phyloP scores from a whole-genome alignment of 2,888 invertebrate species.

The Chrysolina americana region DNA sequence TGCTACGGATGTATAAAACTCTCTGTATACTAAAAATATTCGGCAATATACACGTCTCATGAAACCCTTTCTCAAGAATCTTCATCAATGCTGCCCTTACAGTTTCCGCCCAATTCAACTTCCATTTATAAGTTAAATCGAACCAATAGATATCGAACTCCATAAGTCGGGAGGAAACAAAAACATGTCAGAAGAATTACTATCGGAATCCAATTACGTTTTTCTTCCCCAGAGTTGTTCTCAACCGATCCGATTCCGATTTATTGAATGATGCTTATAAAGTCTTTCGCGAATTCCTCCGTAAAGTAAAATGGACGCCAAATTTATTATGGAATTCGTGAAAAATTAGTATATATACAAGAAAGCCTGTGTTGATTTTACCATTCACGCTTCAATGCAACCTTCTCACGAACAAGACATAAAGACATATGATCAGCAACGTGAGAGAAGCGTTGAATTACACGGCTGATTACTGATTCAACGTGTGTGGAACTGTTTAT shows the following conservation, averaged over 20 bases:
- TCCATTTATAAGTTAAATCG: background rate
- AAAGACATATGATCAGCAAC: background rate
- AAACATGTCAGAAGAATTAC: slow-evolving; percentile 7
- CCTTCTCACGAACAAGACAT: background rate
- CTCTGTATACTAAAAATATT: too few relatives aligned
- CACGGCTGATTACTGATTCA: slow-evolving; percentile 1
- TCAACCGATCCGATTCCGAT: background rate
- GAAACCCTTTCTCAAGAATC: background rate
- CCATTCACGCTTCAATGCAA: background rate
- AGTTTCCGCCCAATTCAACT: too few relatives aligned
- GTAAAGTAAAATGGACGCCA: background rate
- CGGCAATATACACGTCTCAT: too few relatives aligned
- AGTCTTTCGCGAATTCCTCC: background rate
- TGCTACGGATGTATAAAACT: too few relatives aligned
- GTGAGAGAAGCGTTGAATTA: slow-evolving; percentile 2
- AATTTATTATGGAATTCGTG: background rate
- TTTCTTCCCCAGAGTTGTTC: background rate
- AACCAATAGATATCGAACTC: background rate
- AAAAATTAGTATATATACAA: background rate
- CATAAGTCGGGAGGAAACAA: background rate
- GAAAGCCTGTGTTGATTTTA: background rate
- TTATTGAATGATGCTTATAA: slow-evolving; percentile 19
- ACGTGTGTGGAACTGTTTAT: slow-evolving; percentile 1
- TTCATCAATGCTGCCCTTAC: too few relatives aligned
- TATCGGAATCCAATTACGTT: slow-evolving; percentile 8